Evolutionary conservation across 37 sponge, comb jelly and placozoan species (phyloP).

Genomic region (Cladorhizidae sp.): DNA sequence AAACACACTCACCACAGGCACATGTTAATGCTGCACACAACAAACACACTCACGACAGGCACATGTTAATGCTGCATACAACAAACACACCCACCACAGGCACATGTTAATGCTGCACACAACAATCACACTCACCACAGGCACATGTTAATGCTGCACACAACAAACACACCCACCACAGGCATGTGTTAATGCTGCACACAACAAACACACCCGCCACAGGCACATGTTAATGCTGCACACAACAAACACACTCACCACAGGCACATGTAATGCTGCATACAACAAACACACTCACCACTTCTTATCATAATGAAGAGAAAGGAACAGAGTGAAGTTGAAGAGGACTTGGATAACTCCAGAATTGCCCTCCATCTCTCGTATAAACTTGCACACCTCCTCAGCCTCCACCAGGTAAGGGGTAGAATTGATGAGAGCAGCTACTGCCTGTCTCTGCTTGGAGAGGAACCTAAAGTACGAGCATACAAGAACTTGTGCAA

Average conservation of each 20-base stretch:
- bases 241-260: background rate
- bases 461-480: background rate
- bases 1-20: no score
- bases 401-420: conserved; percentile 26
- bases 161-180: conserved; percentile 20
- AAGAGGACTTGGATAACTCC: conserved; percentile 48
- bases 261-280: no score
- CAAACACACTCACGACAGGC: conserved; percentile 10
- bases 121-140: background rate
- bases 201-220: no score
- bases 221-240: no score
- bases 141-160: no score
- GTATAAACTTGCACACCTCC: conserved; percentile 15
- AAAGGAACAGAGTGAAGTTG: conserved; percentile 33
- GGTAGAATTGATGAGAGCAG: conserved; percentile 16
- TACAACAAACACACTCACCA: conserved; percentile 45
- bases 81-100: no score
- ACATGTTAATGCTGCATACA: background rate
- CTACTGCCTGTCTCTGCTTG: background rate
- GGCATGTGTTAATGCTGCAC: background rate
- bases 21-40: no score
- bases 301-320: conserved; percentile 42
- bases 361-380: conserved; percentile 27
- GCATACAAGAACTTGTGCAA: background rate
- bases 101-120: background rate